Evolutionary conservation across 2,797 vertebrate genomes (phyloP), one percentile per base, ranked within the genome.

Genomic region (Falco berigora): DNA sequence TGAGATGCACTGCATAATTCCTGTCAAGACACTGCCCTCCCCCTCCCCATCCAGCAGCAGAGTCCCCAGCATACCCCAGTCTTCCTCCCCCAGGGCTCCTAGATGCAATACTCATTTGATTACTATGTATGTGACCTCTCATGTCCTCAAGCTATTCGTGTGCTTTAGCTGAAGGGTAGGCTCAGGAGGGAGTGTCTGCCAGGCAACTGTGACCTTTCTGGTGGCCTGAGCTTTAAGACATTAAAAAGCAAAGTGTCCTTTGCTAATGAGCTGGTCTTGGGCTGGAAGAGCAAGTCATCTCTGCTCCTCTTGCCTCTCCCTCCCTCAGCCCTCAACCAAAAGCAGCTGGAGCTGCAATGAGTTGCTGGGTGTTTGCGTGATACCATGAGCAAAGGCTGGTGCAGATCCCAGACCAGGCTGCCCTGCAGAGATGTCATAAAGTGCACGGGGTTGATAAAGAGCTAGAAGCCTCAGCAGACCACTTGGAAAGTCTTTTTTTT

Each of bases 101-200:
- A 20, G 34, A 75, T 52, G 73, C 82, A 58, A 28, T 46, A 59
- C 78, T 94, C 44, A 50, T 52, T 90, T 69, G 85, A 73, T 52
- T 77, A 63, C 49, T 46, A 1, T 91, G 84, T 67, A 32, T 93
- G 68, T 80, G 62, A 75, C 86, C 90, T 40, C 81, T 64, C 21
- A 2, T 14, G 14, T 81, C 69, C 79, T 77, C 42, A 2, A 8
- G 32, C 66, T 92, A 36, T 55, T 56, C 0, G 0, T 36, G 59
- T 69, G 91, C 86, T 88, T 74, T 28, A 47, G 44, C 78, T 94
- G 80, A 72, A 75, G 73, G 76, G 56, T 32, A 88, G 64, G 56
- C 76, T 86, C 56, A 23, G 47, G 30, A 86, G 32, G 23, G 30
- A 63, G 55, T 8, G 62, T 40, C 58, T 96, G 77, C 59, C 74